phyloP scores from a whole-genome alignment of 2,888 invertebrate genomes.

The Himalopsyche japonica region DNA sequence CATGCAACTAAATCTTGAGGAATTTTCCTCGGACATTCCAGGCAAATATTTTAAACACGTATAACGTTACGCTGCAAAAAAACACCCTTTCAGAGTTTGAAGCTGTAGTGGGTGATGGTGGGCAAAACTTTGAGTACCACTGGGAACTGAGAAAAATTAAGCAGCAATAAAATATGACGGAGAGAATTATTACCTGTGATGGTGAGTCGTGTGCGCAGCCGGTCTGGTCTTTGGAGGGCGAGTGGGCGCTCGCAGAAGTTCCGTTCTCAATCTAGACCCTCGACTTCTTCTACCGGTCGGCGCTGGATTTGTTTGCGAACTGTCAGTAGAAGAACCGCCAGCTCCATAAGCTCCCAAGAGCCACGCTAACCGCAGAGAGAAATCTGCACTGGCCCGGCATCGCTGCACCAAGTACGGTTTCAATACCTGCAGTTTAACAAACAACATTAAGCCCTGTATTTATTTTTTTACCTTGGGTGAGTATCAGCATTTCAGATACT shows the following conservation, averaged over 20 bases:
- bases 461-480: too few relatives aligned
- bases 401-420: constrained; percentile 57
- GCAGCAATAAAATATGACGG: constrained; percentile 42
- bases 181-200: not conserved
- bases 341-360: constrained; percentile 91
- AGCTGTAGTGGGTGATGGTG: too few relatives aligned
- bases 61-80: too few relatives aligned
- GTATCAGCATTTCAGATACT: too few relatives aligned
- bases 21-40: too few relatives aligned
- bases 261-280: constrained; percentile 54
- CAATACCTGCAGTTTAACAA: constrained; percentile 46
- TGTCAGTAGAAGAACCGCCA: constrained; percentile 45
- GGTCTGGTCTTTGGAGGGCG: constrained; percentile 47
- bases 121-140: too few relatives aligned
- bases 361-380: constrained; percentile 96
- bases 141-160: too few relatives aligned
- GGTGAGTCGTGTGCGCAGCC: not conserved
- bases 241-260: constrained; percentile 44
- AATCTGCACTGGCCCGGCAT: constrained; percentile 93
- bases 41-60: too few relatives aligned
- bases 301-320: constrained; percentile 45
- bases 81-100: too few relatives aligned
- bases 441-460: too few relatives aligned
- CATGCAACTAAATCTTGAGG: too few relatives aligned
- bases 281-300: constrained; percentile 49